Percentiles rank a stretch among this genome's conserved stretches.
Evolutionary conservation across 2,888 invertebrate genomes (phyloP).

Genomic region (Ennomos fuscantarius): DNA sequence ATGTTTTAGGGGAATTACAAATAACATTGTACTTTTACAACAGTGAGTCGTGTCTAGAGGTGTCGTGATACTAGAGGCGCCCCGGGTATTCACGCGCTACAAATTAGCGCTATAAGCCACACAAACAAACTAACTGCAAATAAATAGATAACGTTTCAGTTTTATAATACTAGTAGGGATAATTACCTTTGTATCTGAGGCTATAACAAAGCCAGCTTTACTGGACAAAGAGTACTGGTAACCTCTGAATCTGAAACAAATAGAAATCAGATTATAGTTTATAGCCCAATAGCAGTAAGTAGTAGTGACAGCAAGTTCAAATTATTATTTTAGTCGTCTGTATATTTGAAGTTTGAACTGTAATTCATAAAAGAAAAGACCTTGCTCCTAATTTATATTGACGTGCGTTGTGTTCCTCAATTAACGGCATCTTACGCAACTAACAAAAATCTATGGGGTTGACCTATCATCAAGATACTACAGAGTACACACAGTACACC

Average conservation of each 20-base stretch:
- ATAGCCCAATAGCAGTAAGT: background rate
- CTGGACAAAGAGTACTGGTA: conserved; percentile 22
- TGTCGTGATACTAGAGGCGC: too few relatives aligned
- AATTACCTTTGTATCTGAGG: conserved; percentile 35
- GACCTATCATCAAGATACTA: too few relatives aligned
- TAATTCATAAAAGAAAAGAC: conserved; percentile 34
- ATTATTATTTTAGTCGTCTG: conserved; percentile 2
- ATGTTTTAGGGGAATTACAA: too few relatives aligned
- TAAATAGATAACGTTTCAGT: too few relatives aligned
- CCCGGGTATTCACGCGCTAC: too few relatives aligned
- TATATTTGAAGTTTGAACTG: conserved; percentile 17
- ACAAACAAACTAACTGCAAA: too few relatives aligned
- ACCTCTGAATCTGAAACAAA: conserved; percentile 53
- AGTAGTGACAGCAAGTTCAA: background rate
- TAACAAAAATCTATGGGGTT: conserved; percentile 3
- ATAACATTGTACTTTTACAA: too few relatives aligned
- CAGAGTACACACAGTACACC: too few relatives aligned
- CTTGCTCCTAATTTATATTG: conserved; percentile 41
- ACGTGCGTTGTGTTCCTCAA: conserved; percentile 35
- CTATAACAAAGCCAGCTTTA: conserved; percentile 55
- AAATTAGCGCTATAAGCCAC: too few relatives aligned
- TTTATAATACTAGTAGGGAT: too few relatives aligned
- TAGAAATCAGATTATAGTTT: conserved; percentile 1
- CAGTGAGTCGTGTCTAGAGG: too few relatives aligned
- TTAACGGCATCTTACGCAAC: conserved; percentile 34